Conservation (phyloP, 2,113 vertebrate species). For the Acrocephalus kingi region DNA sequence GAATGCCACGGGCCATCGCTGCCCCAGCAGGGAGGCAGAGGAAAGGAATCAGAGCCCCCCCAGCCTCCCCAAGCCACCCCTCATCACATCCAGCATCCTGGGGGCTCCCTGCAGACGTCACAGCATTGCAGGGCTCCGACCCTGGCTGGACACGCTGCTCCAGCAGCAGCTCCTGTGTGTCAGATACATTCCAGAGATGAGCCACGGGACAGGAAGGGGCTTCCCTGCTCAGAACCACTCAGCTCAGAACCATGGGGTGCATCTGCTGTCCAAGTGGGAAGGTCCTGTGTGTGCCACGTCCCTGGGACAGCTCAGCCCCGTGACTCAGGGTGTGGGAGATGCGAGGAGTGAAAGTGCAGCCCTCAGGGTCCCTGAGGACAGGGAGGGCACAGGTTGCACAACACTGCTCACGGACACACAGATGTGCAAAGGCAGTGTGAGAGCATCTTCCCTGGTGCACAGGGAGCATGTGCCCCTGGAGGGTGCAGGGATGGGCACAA, state of each 20-base stretch:
- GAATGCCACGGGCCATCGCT: neutral
- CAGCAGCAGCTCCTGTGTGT: neutral
- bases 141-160: neutral
- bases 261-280: neutral
- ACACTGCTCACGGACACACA: fast-evolving
- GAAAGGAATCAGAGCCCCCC: neutral
- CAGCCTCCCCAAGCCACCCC: neutral
- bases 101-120: neutral
- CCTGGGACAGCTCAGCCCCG: neutral
- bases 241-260: neutral
- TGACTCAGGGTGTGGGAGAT: slow-evolving; percentile 15
- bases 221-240: neutral
- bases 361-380: neutral
- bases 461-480: neutral
- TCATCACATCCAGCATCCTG: neutral
- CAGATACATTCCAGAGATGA: neutral
- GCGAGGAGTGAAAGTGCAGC: neutral
- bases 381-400: neutral
- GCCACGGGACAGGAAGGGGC: neutral
- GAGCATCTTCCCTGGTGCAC: neutral
- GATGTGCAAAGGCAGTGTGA: fast-evolving
- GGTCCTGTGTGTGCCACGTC: neutral
- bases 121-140: neutral
- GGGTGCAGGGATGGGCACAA: neutral
- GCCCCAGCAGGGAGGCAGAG: neutral